Base-by-base conservation (phyloP, 2,113 vertebrate genomes). In the Nettapus auritus region DNA sequence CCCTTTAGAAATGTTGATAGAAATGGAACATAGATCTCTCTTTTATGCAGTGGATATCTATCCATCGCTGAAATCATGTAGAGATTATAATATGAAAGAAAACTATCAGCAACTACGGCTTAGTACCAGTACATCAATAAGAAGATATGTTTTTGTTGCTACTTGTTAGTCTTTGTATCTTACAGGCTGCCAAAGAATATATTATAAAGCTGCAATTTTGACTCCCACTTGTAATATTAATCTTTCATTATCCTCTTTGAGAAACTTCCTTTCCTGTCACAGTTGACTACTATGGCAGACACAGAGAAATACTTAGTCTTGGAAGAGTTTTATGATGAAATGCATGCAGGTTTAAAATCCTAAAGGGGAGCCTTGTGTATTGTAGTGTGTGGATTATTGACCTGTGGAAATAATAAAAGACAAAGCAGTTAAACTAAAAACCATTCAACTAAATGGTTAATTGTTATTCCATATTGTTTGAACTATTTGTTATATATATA, bases 181-280 rank as follows among this genome's bases (percentile, higher is more conserved):
- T 40, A 36, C 4, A 80, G 40, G 11, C 20, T 48, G 8, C 12
- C 42, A 80, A 66, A 85, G 42, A 88, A 29, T 8, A 75, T 8
- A 2, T 82, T 80, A 55, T 76, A 29, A 5, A 25, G 38, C 28
- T 55, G 46, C 38, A 87, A 64, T 59, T 80, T 86, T 70, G 67
- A 38, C 28, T 83, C 67, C 78, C 50, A 46, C 55, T 91, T 69
- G 40, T 33, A 82, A 86, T 82, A 85, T 70, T 77, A 85, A 88
- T 59, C n/a, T 86, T 95, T 86, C 50, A 67, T 96, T 82, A 81
- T 63, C 20, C 42, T 73, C 59, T 82, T 81, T 64, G 53, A 94
- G 75, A 82, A 70, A 81, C 36, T 86, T 88, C 38, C n/a, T 42
- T 56, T 93, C 48, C 55, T 0, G 0, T 90, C 64, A 56, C 73